Base-by-base conservation (phyloP, 1,140 invertebrate genomes). In the Hycleus cichorii region DNA sequence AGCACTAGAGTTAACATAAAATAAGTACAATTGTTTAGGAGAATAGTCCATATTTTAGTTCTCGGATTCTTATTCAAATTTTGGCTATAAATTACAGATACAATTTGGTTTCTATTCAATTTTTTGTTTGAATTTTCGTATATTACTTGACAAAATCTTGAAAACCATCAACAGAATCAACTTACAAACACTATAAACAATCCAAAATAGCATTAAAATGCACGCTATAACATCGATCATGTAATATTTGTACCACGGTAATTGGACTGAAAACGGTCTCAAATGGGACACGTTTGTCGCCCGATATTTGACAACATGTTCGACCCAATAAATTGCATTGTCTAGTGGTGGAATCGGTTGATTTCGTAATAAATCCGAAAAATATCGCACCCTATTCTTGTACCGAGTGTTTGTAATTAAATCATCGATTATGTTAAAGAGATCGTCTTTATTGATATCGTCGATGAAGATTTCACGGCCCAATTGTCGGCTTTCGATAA, bases 291-390 rank as follows among this genome's bases (percentile, higher is more conserved):
- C 70, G 80, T 44, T 75, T 74, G 59, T 84, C 18, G 18, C 32
- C 32, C 32, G 32, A 32, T 32, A 74, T 3, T 77, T 69, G 6
- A 83, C 78, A 9, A 88, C 76, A 59, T 87, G 81, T 69, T 89
- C 87, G 0, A 80, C 75, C 83, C 85, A 88, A 72, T 80, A 89
- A 1, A 85, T 74, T 0, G 84, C 84, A 0, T 79, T 80, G n/a
- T 87, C 80, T 59, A 87, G 55, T 0, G 86, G 83, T 1, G 72
- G 70, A 8, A 75, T 64, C 11, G 56, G 48, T 49, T 64, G 63
- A 26, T 64, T 47, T 9, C 54, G 46, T 26, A 58, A 49, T 4
- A 64, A 47, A 47, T 52, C 47, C n/a, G 51, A 53, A 11, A 24
- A 11, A 7, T 48, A 57, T 38, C 43, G 52, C 4, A 57, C 44